Conservation (phyloP, 2,888 invertebrate species). For the Capitulum mitella region DNA sequence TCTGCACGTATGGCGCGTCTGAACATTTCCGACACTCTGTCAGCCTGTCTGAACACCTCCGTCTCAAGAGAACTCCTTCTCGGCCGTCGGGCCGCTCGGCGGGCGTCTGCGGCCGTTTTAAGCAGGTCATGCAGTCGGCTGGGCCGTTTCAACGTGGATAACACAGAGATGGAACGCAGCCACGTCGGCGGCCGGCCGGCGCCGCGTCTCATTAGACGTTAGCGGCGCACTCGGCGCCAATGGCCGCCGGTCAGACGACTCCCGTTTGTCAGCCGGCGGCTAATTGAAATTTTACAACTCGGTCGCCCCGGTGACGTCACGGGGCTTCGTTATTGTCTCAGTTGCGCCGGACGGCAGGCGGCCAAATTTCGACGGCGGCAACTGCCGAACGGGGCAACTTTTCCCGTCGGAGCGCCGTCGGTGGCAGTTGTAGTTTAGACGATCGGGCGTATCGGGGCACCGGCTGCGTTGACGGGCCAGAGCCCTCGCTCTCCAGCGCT, state of each 20-base stretch:
- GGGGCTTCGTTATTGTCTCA: neutral
- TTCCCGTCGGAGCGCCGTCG: neutral
- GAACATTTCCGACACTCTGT: too few species aligned
- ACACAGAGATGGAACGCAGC: neutral
- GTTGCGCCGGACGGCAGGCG: neutral
- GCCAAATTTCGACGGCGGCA: neutral
- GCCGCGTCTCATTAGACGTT: neutral
- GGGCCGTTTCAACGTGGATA: neutral
- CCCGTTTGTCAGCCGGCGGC: neutral
- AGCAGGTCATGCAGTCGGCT: neutral
- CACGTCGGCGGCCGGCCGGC: too few species aligned
- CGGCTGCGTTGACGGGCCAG: too few species aligned
- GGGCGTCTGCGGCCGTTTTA: too few species aligned
- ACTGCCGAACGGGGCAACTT: neutral
- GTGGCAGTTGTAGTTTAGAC: neutral
- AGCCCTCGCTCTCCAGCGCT: too few species aligned
- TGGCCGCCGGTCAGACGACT: neutral
- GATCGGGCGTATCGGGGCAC: too few species aligned
- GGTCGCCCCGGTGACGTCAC: neutral
- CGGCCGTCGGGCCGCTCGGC: too few species aligned
- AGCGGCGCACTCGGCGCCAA: neutral
- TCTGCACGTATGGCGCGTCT: too few species aligned
- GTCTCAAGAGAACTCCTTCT: too few species aligned
- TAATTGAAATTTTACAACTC: slow-evolving; percentile 7
- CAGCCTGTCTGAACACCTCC: too few species aligned